Base-by-base conservation (phyloP, 2,113 vertebrate species). In the Fulmarus glacialis region DNA sequence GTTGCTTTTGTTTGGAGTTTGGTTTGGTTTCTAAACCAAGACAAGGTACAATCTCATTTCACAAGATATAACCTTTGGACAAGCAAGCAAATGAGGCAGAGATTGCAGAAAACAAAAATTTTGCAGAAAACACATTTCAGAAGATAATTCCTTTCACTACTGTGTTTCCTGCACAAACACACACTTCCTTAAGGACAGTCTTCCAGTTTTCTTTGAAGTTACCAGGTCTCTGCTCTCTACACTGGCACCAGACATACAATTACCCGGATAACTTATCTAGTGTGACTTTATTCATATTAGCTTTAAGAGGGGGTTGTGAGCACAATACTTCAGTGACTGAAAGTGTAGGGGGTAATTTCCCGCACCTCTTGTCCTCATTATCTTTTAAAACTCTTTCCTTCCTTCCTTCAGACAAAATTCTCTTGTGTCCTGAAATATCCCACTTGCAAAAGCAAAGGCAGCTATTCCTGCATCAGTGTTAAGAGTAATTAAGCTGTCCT, bases 401-500 rank as follows among this genome's bases (percentile, higher is more conserved):
- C 82, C 93, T 92, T 95, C 93, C 89, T 90, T 91, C 70, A 3
- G 50, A 88, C 87, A 91, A 90, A 97, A 90, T 96, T 94, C 84
- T 90, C 89, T 71, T 87, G 74, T 82, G 82, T 74, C 78, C 84
- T 90, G 74, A 94, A 88, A 96, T 80, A 94, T 63, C 63, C 67
- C 74, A 91, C 90, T 96, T 93, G 91, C 89, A 95, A 93, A 93
- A 90, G 89, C 83, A 90, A 97, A 96, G n/a, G 74, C 86, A 89
- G 70, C 89, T 95, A 96, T 90, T 94, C 70, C 91, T 94, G 87
- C 78, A 90, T 63, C 66, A 96, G 74, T 52, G 91, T 91, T 83
- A 95, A 42, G 87, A 94, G 93, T 78, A 96, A 97, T 96, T 96
- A 96, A 93, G 95, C 74, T 63, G 84, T 95, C 67, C 84, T 97